Percentiles rank a stretch among this genome's conserved stretches.
These are phyloP conservation scores for Apotomis betuletana DNA, from an alignment of 2,888 invertebrate genomes.

Conservation along the genomic window DNA sequence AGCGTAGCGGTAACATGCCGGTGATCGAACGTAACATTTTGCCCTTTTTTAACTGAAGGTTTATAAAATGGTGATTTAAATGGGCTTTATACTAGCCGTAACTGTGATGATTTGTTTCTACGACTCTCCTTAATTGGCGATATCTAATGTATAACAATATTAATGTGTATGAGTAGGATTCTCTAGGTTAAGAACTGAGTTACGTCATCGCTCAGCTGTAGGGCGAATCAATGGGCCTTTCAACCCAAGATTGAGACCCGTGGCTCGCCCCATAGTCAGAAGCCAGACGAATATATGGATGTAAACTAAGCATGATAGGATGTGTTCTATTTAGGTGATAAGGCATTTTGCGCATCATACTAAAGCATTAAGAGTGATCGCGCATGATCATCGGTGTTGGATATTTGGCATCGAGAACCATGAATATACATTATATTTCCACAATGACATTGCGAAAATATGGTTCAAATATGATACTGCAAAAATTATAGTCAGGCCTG, in stretches of 20 bases:
- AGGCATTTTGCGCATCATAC: conserved; percentile 48
- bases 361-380: conserved; percentile 46
- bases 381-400: conserved; percentile 53
- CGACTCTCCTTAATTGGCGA: neutral
- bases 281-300: neutral
- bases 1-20: no score
- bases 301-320: conserved; percentile 26
- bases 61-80: no score
- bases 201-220: neutral
- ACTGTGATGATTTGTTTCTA: neutral
- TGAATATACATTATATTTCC: conserved; percentile 44
- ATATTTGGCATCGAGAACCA: conserved; percentile 39
- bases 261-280: no score
- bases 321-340: conserved; percentile 26
- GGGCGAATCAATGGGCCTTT: no score
- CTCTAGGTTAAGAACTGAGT: conserved; percentile 6
- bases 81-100: neutral
- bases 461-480: conserved; percentile 40
- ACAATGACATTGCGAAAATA: conserved; percentile 43
- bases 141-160: conserved; percentile 3
- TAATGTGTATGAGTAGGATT: conserved; percentile 12
- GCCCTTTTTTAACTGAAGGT: no score
- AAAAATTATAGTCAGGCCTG: no score
- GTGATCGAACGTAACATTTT: no score
- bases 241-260: no score